Conservation (phyloP, 2,888 invertebrate species). For the Fragum whitleyi region DNA sequence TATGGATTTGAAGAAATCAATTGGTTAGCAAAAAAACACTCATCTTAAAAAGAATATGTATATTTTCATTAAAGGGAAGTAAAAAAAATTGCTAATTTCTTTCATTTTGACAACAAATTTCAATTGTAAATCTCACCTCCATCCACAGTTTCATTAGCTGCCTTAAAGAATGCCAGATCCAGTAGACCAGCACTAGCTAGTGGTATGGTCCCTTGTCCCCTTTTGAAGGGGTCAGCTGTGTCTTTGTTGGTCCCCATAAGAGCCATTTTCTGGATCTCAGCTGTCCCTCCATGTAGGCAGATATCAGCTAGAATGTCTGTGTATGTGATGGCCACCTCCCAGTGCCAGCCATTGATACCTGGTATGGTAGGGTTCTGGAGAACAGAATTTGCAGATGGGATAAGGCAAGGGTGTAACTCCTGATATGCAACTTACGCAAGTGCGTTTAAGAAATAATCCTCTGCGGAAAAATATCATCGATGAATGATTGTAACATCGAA, state of each 20-base stretch:
- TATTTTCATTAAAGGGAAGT: too few species aligned
- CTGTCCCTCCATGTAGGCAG: slow-evolving; percentile 79
- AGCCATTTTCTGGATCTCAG: slow-evolving; percentile 82
- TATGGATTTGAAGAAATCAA: too few species aligned
- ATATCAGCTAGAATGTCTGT: slow-evolving; percentile 82
- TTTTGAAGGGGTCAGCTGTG: slow-evolving; percentile 70
- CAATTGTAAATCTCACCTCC: slow-evolving; percentile 76
- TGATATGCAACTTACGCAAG: too few species aligned
- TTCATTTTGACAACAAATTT: too few species aligned
- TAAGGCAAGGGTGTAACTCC: not conserved
- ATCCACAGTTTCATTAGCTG: slow-evolving; percentile 74
- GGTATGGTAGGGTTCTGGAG: slow-evolving; percentile 72
- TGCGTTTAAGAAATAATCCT: not conserved
- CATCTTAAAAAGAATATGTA: too few species aligned
- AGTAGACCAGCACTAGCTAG: slow-evolving; percentile 81
- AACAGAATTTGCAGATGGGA: not conserved
- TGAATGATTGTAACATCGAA: too few species aligned
- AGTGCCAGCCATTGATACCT: slow-evolving; percentile 83
- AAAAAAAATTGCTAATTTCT: too few species aligned
- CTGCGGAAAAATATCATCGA: too few species aligned
- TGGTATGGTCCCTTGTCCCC: slow-evolving; percentile 67
- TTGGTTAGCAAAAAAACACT: too few species aligned
- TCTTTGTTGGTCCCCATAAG: slow-evolving; percentile 79
- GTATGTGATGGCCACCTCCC: slow-evolving; percentile 84
- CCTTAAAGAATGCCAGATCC: slow-evolving; percentile 81